Evolutionary conservation across 2,797 vertebrate species (phyloP).

Genomic region (Manis pentadactyla): DNA sequence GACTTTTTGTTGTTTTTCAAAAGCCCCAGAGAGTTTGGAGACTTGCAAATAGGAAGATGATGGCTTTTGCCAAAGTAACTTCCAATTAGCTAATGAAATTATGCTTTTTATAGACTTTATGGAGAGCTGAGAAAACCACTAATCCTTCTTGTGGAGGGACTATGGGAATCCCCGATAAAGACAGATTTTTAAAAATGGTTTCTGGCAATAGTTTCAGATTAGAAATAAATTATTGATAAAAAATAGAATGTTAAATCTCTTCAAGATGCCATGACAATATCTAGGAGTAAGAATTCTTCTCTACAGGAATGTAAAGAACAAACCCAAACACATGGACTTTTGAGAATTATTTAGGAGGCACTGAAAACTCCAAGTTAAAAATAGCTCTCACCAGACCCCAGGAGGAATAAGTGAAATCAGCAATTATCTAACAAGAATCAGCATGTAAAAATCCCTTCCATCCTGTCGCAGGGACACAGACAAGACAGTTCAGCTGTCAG

Average conservation of each 20-base stretch:
- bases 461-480: not conserved
- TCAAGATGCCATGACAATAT: conserved; percentile 25
- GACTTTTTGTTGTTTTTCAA: conserved; percentile 1
- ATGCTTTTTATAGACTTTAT: conserved; percentile 14
- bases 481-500: not conserved
- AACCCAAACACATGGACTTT: not conserved
- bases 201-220: conserved; percentile 11
- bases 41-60: conserved; percentile 35
- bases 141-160: not conserved
- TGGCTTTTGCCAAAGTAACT: not conserved
- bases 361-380: conserved; percentile 55
- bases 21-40: not conserved
- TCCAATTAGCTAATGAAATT: conserved; percentile 49
- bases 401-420: not conserved
- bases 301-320: not conserved
- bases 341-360: conserved; percentile 52
- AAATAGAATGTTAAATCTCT: conserved; percentile 42
- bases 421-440: not conserved
- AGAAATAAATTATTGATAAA: conserved; percentile 39
- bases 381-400: not conserved
- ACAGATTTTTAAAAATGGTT: conserved; percentile 24
- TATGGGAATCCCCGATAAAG: not conserved
- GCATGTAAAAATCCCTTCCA: not conserved
- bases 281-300: conserved; percentile 28
- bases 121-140: not conserved